Evolutionary conservation across 2,797 vertebrate species (phyloP).

Genomic region (Premnoplex brunnescens): DNA sequence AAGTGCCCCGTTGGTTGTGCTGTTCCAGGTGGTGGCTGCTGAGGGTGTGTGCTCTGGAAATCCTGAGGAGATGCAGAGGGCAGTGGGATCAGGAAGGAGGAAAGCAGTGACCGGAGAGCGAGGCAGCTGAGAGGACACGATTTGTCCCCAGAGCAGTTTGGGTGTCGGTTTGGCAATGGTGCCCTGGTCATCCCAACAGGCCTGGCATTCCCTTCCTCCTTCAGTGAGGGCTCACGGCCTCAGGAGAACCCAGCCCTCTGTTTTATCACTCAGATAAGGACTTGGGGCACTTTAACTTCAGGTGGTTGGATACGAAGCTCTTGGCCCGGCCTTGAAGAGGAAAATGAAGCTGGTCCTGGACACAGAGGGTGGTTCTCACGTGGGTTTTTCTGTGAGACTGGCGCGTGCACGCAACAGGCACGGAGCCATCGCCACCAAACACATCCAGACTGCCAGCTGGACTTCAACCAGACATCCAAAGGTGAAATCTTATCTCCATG

Average conservation of each 20-base stretch:
- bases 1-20: not conserved
- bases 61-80: not conserved
- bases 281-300: not conserved
- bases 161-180: not conserved
- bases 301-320: not conserved
- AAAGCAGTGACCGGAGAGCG: not conserved
- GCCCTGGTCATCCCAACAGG: not conserved
- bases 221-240: not conserved
- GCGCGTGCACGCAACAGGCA: slow-evolving; percentile 49
- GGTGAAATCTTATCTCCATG: slow-evolving; percentile 72
- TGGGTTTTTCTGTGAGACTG: slow-evolving; percentile 57
- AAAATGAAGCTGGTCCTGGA: not conserved
- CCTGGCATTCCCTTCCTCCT: not conserved
- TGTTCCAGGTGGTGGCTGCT: not conserved
- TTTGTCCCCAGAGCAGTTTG: not conserved
- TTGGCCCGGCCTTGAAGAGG: slow-evolving; percentile 3
- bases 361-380: not conserved
- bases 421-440: slow-evolving; percentile 55
- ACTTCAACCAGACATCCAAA: slow-evolving; percentile 71
- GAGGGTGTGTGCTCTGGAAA: not conserved
- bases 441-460: slow-evolving; percentile 64
- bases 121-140: not conserved
- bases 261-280: not conserved
- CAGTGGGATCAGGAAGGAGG: not conserved
- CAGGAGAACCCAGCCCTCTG: not conserved